Evolutionary conservation across 1,140 invertebrate species (phyloP).

Genomic region (Drosophila repletoides): DNA sequence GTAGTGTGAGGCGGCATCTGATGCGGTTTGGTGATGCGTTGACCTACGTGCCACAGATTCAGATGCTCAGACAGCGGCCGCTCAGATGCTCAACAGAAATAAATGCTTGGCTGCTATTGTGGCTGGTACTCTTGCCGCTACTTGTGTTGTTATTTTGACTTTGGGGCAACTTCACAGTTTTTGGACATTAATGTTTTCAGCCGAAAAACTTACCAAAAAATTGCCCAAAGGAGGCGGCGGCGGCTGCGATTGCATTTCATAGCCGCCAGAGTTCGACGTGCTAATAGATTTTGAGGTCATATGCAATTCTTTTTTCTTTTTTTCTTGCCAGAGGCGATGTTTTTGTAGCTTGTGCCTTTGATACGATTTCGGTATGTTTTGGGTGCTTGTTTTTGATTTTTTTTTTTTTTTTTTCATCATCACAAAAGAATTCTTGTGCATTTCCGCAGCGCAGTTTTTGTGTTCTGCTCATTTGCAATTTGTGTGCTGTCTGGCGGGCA

Average conservation of each 20-base stretch:
- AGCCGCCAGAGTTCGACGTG: constrained; percentile 76
- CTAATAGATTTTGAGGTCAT: constrained; percentile 80
- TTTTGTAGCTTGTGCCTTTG: constrained; percentile 34
- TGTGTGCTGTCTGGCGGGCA: constrained; percentile 31
- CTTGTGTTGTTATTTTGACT: constrained; percentile 9
- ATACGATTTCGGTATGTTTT: constrained; percentile 65
- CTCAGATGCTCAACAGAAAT: constrained; percentile 44
- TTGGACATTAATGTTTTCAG: constrained; percentile 46
- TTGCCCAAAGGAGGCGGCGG: constrained; percentile 43
- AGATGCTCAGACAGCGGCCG: constrained; percentile 55
- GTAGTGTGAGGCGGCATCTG: constrained; percentile 7
- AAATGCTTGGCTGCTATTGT: constrained; percentile 43
- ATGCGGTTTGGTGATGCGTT: constrained; percentile 57
- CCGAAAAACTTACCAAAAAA: constrained; percentile 32
- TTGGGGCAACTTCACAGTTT: constrained; percentile 68
- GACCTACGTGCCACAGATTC: constrained; percentile 76
- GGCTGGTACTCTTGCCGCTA: constrained; percentile 12
- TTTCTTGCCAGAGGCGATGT: constrained; percentile 20
- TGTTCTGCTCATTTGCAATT: constrained; percentile 70
- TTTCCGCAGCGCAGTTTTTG: constrained; percentile 70
- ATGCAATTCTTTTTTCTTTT: constrained; percentile 57
- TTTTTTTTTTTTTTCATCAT: constrained; percentile 37
- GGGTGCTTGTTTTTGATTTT: too few relatives aligned
- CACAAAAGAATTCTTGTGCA: constrained; percentile 73
- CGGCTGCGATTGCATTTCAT: constrained; percentile 67